A percentile compares a stretch with the other conserved stretches of the same genome.
phyloP scores from a whole-genome alignment of 1,140 invertebrate species.

The Portunus trituberculatus region DNA sequence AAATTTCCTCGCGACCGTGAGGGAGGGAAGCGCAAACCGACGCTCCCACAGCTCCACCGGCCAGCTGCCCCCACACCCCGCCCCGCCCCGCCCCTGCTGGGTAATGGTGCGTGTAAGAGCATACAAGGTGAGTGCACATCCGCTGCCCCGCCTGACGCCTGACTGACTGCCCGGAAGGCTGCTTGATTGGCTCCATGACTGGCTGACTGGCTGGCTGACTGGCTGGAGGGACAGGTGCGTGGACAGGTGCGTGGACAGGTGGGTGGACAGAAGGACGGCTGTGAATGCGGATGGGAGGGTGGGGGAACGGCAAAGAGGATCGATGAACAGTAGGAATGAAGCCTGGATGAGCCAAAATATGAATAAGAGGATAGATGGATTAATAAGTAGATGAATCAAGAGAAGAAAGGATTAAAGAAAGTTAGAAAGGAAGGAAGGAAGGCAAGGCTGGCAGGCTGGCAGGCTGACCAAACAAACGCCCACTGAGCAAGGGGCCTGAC shows the following conservation, averaged over 20 bases:
- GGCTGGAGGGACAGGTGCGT: not conserved
- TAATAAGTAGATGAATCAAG: not conserved
- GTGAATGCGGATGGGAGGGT: not conserved
- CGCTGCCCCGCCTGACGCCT: not conserved
- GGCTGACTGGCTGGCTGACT: slow-evolving; percentile 3
- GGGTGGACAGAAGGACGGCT: not conserved
- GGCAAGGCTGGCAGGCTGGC: not conserved
- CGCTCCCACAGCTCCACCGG: slow-evolving; percentile 17
- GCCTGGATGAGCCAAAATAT: not conserved
- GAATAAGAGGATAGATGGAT: not conserved
- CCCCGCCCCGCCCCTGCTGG: not conserved
- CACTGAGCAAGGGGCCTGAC: not conserved
- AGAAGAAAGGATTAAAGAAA: not conserved
- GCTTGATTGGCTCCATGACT: slow-evolving; percentile 35
- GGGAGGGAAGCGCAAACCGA: not conserved
- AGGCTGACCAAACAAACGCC: slow-evolving; percentile 46
- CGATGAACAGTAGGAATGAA: not conserved
- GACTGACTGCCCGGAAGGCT: slow-evolving; percentile 30
- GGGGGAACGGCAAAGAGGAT: not conserved
- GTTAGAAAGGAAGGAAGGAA: not conserved
- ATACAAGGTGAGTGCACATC: slow-evolving; percentile 34
- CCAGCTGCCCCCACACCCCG: not conserved
- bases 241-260: not conserved
- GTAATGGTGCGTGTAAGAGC: slow-evolving; percentile 51
- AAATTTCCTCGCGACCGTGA: not conserved